These are phyloP conservation scores for Crematogaster levior DNA, from an alignment of 2,888 invertebrate genomes.

Conservation along the genomic window DNA sequence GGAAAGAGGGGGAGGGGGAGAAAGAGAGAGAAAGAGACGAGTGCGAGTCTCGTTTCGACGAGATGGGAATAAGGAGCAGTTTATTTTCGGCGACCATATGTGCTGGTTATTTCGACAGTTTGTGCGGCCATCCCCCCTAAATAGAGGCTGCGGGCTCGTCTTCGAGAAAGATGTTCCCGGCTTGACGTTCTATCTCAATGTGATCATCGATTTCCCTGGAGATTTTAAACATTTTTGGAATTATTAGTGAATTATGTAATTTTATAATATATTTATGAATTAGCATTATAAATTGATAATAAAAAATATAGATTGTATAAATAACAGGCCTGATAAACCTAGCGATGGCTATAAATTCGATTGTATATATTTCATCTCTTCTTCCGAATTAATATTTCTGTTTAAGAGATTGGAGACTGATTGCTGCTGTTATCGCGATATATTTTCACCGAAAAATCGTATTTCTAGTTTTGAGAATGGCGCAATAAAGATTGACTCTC, in stretches of 20 bases:
- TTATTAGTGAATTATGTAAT: conserved; percentile 8
- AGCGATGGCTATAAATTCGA: background rate
- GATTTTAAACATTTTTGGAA: conserved; percentile 1
- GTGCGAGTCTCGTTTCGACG: conserved; percentile 77
- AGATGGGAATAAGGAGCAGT: conserved; percentile 83
- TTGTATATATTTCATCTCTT: background rate
- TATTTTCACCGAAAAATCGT: background rate
- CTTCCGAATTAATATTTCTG: background rate
- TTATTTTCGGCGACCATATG: conserved; percentile 85
- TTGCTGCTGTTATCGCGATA: background rate
- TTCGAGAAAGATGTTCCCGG: conserved; percentile 70
- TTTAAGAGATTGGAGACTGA: background rate
- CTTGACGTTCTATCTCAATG: conserved; percentile 56
- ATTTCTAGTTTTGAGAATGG: conserved; percentile 43
- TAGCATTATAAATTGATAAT: background rate
- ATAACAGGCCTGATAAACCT: background rate
- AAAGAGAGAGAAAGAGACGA: conserved; percentile 43
- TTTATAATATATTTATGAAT: background rate
- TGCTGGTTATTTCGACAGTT: conserved; percentile 84
- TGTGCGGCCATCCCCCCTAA: conserved; percentile 78
- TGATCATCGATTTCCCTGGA: conserved; percentile 48
- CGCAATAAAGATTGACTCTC: conserved; percentile 55
- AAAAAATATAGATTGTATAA: background rate
- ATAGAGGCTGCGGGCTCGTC: conserved; percentile 75
- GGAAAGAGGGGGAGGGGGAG: conserved; percentile 35